Percentiles rank a stretch among this genome's conserved stretches.
phyloP scores from a whole-genome alignment of 2,888 invertebrate genomes.

The Limnephilus auricula region DNA sequence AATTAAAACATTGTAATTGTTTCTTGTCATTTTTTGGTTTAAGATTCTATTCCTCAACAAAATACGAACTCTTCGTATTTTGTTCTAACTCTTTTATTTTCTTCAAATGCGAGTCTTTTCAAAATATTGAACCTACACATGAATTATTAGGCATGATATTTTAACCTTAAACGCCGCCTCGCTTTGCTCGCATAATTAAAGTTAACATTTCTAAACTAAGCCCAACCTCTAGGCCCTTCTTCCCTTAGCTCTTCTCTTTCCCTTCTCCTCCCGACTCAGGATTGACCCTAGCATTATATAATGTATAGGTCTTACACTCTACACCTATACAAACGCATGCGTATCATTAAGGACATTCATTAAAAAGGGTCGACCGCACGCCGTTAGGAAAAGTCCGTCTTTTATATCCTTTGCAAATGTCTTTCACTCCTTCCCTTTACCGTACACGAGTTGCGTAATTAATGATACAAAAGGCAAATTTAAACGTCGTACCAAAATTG shows the following conservation, averaged over 20 bases:
- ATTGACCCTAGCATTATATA: constrained; percentile 57
- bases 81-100: too few relatives aligned
- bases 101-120: not conserved
- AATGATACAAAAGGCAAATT: constrained; percentile 66
- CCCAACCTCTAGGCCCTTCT: not conserved
- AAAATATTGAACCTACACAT: not conserved
- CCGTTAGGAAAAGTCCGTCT: constrained; percentile 66
- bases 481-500: constrained; percentile 53
- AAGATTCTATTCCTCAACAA: too few relatives aligned
- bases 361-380: constrained; percentile 66
- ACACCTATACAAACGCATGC: constrained; percentile 39
- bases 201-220: not conserved
- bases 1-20: too few relatives aligned
- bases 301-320: not conserved
- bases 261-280: constrained; percentile 59
- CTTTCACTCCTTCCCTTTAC: constrained; percentile 60
- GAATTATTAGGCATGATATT: not conserved
- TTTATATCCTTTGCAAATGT: constrained; percentile 67
- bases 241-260: not conserved
- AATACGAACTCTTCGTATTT: too few relatives aligned
- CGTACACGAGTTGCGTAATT: constrained; percentile 66
- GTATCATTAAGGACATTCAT: constrained; percentile 67
- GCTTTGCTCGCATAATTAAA: not conserved
- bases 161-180: not conserved
- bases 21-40: too few relatives aligned